Percentiles rank a stretch among this genome's conserved stretches.
Conservation (phyloP, 1,140 invertebrate species). For the Vanessa atalanta region DNA sequence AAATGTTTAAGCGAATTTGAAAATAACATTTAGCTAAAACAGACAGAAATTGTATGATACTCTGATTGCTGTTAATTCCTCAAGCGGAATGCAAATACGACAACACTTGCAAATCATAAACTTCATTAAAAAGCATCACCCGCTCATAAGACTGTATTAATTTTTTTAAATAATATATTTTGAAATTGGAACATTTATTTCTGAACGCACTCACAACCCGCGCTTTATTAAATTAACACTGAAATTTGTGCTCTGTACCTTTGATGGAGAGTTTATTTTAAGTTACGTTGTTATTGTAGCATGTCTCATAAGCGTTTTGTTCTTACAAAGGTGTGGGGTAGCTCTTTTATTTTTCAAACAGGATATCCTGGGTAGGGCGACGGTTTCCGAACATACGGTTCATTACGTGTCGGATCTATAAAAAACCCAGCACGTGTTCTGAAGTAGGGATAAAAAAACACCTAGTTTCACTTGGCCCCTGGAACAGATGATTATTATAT, state of each 20-base stretch:
- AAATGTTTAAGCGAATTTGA: too few species aligned
- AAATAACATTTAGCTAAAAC: too few species aligned
- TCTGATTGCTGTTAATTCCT: too few species aligned
- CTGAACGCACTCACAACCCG: slow-evolving; percentile 22
- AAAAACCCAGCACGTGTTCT: slow-evolving; percentile 45
- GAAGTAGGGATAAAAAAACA: slow-evolving; percentile 33
- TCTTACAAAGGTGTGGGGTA: slow-evolving; percentile 69
- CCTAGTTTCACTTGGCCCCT: slow-evolving; percentile 23
- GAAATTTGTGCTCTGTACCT: slow-evolving; percentile 6
- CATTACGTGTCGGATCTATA: slow-evolving; percentile 54
- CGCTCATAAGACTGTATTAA: background rate
- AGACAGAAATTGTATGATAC: too few species aligned
- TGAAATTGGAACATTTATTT: slow-evolving; percentile 35
- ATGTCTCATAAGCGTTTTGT: slow-evolving; percentile 40
- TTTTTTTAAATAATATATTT: slow-evolving; percentile 6
- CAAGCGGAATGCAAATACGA: background rate
- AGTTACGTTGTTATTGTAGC: background rate
- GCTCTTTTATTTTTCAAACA: slow-evolving; percentile 79
- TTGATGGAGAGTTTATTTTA: slow-evolving; percentile 14
- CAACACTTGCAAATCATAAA: background rate
- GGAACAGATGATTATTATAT: slow-evolving; percentile 5
- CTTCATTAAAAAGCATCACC: background rate
- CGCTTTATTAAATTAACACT: background rate
- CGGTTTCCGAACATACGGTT: slow-evolving; percentile 72
- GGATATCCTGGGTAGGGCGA: slow-evolving; percentile 73